A percentile compares a stretch with the other conserved stretches of the same genome.
These are phyloP conservation scores for Dynastes hyllus DNA, from an alignment of 2,888 invertebrate species.

Conservation along the genomic window DNA sequence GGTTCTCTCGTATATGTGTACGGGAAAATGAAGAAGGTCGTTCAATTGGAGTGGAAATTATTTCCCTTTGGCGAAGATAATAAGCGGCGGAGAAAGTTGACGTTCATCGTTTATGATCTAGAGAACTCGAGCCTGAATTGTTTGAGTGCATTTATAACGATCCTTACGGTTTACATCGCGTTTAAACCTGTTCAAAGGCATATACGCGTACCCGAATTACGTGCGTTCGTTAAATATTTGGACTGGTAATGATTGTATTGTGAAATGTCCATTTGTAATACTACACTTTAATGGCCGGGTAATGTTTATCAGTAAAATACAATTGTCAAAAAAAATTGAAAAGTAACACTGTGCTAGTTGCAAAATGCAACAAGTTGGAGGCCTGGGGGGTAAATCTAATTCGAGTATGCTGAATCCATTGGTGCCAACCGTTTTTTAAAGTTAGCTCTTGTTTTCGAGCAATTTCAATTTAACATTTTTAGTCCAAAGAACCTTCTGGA, in stretches of 20 bases:
- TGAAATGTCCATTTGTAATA: conserved; percentile 8
- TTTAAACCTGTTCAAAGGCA: too few species aligned
- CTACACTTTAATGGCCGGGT: background rate
- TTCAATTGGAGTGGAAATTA: conserved; percentile 45
- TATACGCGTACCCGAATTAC: background rate
- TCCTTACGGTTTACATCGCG: background rate
- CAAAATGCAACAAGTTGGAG: too few species aligned
- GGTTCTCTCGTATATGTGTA: conserved; percentile 13
- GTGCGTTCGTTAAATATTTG: conserved; percentile 9
- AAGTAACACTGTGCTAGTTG: too few species aligned
- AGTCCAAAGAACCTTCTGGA: too few species aligned
- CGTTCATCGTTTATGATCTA: conserved; percentile 26
- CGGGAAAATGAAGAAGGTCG: conserved; percentile 31
- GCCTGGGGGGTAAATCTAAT: too few species aligned
- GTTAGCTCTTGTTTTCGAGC: too few species aligned
- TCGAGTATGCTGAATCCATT: too few species aligned
- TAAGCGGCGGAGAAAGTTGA: conserved; percentile 34
- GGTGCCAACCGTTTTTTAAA: too few species aligned
- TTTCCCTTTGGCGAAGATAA: conserved; percentile 38
- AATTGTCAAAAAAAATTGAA: too few species aligned
- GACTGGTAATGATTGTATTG: background rate
- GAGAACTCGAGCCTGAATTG: conserved; percentile 25
- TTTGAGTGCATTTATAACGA: conserved; percentile 25
- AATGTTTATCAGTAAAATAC: background rate
- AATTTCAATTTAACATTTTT: too few species aligned